Percentiles rank a stretch among this genome's conserved stretches.
Conservation (phyloP, 1,140 invertebrate species). For the Phortica variegata region DNA sequence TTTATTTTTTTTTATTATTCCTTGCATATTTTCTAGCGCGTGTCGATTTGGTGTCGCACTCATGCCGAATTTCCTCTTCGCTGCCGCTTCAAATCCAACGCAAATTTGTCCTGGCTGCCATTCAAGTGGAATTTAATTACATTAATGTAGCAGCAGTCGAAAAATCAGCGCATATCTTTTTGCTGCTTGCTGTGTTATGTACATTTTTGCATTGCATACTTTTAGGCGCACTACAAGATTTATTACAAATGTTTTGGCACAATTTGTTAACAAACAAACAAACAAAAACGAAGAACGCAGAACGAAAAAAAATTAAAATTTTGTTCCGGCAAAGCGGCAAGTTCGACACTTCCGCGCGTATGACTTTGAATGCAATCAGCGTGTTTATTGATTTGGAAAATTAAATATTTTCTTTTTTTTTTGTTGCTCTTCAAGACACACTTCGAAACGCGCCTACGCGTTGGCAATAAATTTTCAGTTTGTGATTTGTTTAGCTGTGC, state of each 20-base stretch:
- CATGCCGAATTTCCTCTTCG: background rate
- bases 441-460: no score
- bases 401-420: constrained; percentile 46
- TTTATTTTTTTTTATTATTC: no score
- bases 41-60: no score
- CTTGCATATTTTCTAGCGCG: no score
- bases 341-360: background rate
- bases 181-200: background rate
- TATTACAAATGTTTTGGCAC: constrained; percentile 35
- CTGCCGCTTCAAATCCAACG: background rate
- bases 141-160: background rate
- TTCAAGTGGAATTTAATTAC: no score
- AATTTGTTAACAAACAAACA: no score
- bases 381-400: constrained; percentile 53
- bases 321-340: no score
- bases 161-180: background rate
- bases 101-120: no score
- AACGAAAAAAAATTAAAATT: no score
- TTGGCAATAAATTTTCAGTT: no score
- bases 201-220: background rate
- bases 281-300: no score
- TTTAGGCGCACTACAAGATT: constrained; percentile 18
- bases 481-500: constrained; percentile 21
- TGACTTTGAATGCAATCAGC: constrained; percentile 45
- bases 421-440: no score